Evolutionary conservation across 2,888 invertebrate genomes (phyloP).

Genomic region (Caenorhabditis drosophilae): DNA sequence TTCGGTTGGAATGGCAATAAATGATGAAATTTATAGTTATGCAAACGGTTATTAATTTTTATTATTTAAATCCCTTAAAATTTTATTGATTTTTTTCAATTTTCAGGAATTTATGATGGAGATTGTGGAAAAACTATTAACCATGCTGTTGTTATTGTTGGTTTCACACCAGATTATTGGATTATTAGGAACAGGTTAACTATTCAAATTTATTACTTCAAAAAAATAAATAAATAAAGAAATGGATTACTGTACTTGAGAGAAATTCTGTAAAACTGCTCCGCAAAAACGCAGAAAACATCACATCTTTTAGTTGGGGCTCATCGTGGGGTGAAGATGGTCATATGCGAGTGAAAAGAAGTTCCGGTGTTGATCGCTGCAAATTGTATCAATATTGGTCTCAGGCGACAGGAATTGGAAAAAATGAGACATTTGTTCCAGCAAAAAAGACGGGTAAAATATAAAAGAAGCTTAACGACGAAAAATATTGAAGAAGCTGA

Average conservation of each 20-base stretch:
- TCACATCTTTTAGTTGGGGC: constrained; percentile 81
- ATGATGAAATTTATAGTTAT: constrained; percentile 90
- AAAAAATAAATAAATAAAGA: no score
- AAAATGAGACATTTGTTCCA: constrained; percentile 15
- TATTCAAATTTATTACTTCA: neutral
- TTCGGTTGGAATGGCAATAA: constrained; percentile 73
- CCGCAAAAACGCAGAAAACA: no score
- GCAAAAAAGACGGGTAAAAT: neutral
- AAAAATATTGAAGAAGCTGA: neutral
- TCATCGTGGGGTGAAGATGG: constrained; percentile 87
- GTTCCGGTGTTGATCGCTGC: constrained; percentile 80
- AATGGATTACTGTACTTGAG: no score
- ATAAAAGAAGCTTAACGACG: neutral
- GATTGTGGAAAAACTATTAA: constrained; percentile 41
- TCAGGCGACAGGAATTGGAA: constrained; percentile 16
- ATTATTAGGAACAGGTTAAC: constrained; percentile 42
- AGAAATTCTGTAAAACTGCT: no score
- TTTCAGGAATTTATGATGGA: constrained; percentile 44
- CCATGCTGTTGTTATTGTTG: constrained; percentile 50
- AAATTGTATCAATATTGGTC: constrained; percentile 36
- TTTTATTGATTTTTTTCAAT: neutral
- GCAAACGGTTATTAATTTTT: constrained; percentile 76
- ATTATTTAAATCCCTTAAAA: neutral
- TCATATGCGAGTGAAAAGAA: constrained; percentile 82
- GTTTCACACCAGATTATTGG: constrained; percentile 44